A percentile compares a stretch with the other conserved stretches of the same genome.
Conservation (phyloP, 2,113 vertebrate genomes). For the Hemichromis elongatus region DNA sequence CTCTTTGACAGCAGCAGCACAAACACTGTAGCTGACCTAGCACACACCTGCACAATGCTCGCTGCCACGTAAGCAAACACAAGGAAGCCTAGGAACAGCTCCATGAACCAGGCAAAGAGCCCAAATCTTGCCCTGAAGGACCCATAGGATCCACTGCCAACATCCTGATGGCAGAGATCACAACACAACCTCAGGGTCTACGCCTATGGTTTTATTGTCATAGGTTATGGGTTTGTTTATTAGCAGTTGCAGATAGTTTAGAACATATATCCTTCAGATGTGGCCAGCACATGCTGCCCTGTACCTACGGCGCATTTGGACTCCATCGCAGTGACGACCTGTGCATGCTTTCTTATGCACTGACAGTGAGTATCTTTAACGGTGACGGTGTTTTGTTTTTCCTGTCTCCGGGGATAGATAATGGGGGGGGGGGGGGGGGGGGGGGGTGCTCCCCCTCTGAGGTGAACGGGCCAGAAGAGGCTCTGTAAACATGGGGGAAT, state of each 20-base stretch:
- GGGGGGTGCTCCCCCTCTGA: constrained; percentile 29
- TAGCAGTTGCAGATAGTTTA: neutral
- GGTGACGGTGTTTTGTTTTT: constrained; percentile 59
- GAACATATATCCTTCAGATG: neutral
- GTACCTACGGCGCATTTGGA: neutral
- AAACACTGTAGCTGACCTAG: neutral
- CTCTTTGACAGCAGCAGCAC: neutral
- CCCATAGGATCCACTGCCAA: neutral
- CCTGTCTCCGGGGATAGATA: constrained; percentile 63
- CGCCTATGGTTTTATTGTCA: neutral
- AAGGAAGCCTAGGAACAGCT: neutral
- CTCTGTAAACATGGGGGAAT: constrained; percentile 70
- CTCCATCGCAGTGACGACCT: neutral
- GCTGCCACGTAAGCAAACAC: neutral
- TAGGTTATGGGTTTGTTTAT: neutral
- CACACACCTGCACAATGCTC: neutral
- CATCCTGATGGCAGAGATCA: neutral
- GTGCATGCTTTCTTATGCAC: neutral
- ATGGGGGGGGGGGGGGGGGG: constrained; percentile 46
- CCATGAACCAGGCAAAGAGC: neutral
- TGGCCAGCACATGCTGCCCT: neutral
- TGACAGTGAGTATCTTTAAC: constrained; percentile 60
- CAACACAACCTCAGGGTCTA: neutral
- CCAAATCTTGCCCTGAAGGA: neutral
- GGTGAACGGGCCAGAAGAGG: constrained; percentile 50